Evolutionary conservation across 1,140 invertebrate genomes (phyloP).

Genomic region (Ceratina japonica): DNA sequence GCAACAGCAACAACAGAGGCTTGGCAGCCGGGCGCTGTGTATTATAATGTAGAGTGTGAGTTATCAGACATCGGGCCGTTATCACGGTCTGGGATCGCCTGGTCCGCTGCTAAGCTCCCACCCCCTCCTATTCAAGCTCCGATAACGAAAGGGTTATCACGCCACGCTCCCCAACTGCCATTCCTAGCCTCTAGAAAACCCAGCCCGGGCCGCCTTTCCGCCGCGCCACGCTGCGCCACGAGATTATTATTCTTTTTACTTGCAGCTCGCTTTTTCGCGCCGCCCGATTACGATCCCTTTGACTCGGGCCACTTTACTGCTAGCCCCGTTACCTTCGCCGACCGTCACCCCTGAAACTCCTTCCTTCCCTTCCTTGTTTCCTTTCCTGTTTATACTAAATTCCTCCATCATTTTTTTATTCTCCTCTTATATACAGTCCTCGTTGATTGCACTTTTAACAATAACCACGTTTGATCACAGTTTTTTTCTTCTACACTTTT

Average conservation of each 20-base stretch:
- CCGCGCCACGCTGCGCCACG: constrained; percentile 43
- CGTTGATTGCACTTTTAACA: no score
- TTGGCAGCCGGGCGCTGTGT: constrained; percentile 61
- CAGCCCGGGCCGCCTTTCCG: constrained; percentile 51
- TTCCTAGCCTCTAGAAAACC: constrained; percentile 58
- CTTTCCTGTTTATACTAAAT: background rate
- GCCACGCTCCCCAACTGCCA: constrained; percentile 70
- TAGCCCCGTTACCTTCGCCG: constrained; percentile 38
- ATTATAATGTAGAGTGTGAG: constrained; percentile 76
- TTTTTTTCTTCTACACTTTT: no score
- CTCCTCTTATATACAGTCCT: no score
- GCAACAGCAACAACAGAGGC: constrained; percentile 48
- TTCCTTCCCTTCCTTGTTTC: background rate
- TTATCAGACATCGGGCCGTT: constrained; percentile 76
- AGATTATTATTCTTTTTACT: constrained; percentile 74
- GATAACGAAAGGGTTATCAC: constrained; percentile 79
- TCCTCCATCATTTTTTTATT: background rate
- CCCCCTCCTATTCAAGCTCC: constrained; percentile 62
- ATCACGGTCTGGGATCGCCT: constrained; percentile 74
- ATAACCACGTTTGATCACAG: no score
- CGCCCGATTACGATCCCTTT: constrained; percentile 73
- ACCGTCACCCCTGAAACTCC: constrained; percentile 1
- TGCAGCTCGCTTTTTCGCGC: constrained; percentile 62
- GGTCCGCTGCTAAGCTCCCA: constrained; percentile 74
- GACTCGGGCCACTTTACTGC: constrained; percentile 72